phyloP scores from a whole-genome alignment of 2,888 invertebrate genomes.

The Catocala fraxini region DNA sequence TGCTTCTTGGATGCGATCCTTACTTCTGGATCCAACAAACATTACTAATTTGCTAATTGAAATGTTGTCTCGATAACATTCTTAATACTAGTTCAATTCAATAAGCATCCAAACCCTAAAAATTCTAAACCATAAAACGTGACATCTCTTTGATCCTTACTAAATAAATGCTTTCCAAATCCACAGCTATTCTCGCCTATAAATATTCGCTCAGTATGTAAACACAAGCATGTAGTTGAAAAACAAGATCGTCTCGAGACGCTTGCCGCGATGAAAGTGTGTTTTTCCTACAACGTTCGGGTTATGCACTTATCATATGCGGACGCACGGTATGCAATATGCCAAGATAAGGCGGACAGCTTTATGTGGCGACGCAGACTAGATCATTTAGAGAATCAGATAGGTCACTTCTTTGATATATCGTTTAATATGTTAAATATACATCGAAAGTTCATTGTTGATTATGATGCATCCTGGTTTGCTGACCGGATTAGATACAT shows the following conservation, averaged over 20 bases:
- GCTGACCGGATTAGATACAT: no score
- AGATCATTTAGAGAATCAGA: slow-evolving; percentile 44
- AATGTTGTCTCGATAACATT: no score
- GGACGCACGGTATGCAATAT: slow-evolving; percentile 72
- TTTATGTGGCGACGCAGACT: slow-evolving; percentile 64
- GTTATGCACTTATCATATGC: slow-evolving; percentile 78
- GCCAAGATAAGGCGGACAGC: slow-evolving; percentile 75
- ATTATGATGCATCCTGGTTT: no score
- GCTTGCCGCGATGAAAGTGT: slow-evolving; percentile 42
- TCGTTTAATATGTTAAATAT: not conserved
- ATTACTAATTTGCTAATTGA: no score
- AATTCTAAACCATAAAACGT: no score
- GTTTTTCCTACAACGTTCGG: slow-evolving; percentile 54
- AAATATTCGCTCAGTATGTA: slow-evolving; percentile 36
- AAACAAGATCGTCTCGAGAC: slow-evolving; percentile 46
- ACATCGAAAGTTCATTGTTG: no score
- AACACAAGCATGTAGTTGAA: slow-evolving; percentile 39
- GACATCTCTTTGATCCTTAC: not conserved
- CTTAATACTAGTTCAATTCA: no score
- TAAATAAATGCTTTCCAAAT: not conserved
- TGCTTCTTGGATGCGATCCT: no score
- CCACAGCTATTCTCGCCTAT: slow-evolving; percentile 1
- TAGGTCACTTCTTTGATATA: slow-evolving; percentile 16
- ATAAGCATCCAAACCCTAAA: no score
- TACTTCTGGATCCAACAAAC: no score